These are phyloP conservation scores for Liparis tanakae DNA, from an alignment of 2,797 vertebrate genomes.

Conservation along the genomic window DNA sequence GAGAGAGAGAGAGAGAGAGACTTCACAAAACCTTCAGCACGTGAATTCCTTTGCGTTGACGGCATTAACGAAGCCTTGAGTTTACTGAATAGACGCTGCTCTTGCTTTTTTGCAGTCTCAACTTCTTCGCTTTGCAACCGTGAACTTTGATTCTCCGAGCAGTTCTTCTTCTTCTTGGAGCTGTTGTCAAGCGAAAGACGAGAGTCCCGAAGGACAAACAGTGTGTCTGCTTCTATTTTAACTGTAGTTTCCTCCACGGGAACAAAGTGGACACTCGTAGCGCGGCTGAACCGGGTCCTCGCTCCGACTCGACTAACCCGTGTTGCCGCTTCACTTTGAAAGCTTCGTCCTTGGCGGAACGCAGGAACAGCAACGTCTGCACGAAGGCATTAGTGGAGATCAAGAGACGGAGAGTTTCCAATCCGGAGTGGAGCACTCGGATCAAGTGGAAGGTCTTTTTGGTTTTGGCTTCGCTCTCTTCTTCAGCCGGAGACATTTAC, in stretches of 20 bases:
- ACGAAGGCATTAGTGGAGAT: slow-evolving; percentile 63
- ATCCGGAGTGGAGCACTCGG: slow-evolving; percentile 54
- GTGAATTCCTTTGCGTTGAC: slow-evolving; percentile 39
- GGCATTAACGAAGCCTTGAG: slow-evolving; percentile 19
- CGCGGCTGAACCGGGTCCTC: slow-evolving; percentile 21
- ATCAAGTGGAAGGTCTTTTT: slow-evolving; percentile 70
- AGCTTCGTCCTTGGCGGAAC: slow-evolving; percentile 69
- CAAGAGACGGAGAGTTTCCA: slow-evolving; percentile 52
- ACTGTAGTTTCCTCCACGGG: slow-evolving; percentile 29
- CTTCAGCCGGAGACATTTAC: slow-evolving; percentile 60
- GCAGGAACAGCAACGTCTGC: slow-evolving; percentile 41
- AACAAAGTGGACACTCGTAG: slow-evolving; percentile 55
- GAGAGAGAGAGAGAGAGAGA: neutral
- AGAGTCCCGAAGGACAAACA: slow-evolving; percentile 29
- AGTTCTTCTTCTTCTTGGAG: slow-evolving; percentile 23
- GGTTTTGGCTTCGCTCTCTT: slow-evolving; percentile 54
- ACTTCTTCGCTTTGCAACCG: neutral
- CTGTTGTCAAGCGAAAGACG: neutral
- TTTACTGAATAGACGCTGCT: neutral
- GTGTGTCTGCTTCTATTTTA: slow-evolving; percentile 37
- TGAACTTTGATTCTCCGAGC: neutral
- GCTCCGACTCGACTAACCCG: slow-evolving; percentile 50
- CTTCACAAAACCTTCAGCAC: slow-evolving; percentile 42
- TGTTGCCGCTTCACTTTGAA: slow-evolving; percentile 67
- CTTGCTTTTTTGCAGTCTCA: slow-evolving; percentile 17